Evolutionary conservation across 1,140 invertebrate species (phyloP).

Genomic region (Ctenoplectra terminalis): DNA sequence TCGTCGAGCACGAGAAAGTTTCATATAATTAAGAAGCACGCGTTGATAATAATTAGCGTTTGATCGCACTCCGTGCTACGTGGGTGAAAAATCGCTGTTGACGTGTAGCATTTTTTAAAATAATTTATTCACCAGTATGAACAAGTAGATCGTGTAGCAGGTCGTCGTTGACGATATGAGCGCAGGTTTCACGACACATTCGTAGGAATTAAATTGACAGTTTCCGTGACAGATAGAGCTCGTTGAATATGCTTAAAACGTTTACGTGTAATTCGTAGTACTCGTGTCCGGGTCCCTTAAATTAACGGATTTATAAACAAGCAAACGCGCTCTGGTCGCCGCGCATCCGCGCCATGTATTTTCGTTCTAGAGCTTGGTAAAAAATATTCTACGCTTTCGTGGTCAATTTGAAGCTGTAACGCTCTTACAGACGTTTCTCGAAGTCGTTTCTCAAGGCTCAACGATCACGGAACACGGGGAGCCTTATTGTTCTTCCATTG

Average conservation of each 20-base stretch:
- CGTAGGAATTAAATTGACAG: too few species aligned
- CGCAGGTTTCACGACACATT: background rate
- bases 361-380: slow-evolving; percentile 35
- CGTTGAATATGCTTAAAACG: slow-evolving; percentile 12
- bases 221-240: background rate
- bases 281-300: background rate
- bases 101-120: slow-evolving; percentile 62
- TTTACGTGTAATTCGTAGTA: background rate
- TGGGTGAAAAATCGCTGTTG: slow-evolving; percentile 33
- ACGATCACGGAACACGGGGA: background rate
- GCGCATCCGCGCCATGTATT: slow-evolving; percentile 10
- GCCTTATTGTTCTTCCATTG: slow-evolving; percentile 2
- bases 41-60: background rate
- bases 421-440: background rate
- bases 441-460: background rate
- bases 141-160: slow-evolving; percentile 66
- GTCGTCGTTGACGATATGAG: too few species aligned
- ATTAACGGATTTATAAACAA: background rate
- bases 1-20: slow-evolving; percentile 20
- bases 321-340: slow-evolving; percentile 9
- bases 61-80: background rate
- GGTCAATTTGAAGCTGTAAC: slow-evolving; percentile 12
- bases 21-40: slow-evolving; percentile 19
- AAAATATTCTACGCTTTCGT: slow-evolving; percentile 52
- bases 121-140: slow-evolving; percentile 77